These are phyloP conservation scores for Diabrotica virgifera DNA, from an alignment of 1,140 invertebrate species.

Conservation along the genomic window DNA sequence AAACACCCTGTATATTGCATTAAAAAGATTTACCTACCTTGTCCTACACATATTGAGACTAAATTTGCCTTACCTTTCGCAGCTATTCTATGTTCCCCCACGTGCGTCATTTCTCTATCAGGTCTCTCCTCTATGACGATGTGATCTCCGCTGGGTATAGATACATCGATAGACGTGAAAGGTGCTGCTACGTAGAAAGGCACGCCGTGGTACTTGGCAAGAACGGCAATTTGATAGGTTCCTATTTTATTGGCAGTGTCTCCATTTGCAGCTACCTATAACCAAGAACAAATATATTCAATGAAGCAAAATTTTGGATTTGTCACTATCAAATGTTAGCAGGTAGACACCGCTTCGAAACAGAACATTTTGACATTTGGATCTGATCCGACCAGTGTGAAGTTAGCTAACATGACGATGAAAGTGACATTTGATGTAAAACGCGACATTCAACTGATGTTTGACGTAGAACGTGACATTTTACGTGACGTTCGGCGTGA, in stretches of 20 bases:
- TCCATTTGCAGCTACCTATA: conserved; percentile 83
- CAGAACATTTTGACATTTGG: too few relatives aligned
- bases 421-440: too few relatives aligned
- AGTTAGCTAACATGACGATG: too few relatives aligned
- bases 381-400: too few relatives aligned
- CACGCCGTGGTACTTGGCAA: conserved; percentile 86
- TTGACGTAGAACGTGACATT: too few relatives aligned
- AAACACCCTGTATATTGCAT: too few relatives aligned
- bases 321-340: too few relatives aligned
- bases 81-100: conserved; percentile 80
- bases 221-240: conserved; percentile 94
- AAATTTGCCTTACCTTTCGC: conserved; percentile 62
- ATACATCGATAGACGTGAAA: conserved; percentile 85
- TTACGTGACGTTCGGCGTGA: too few relatives aligned
- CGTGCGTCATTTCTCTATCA: conserved; percentile 82
- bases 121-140: conserved; percentile 95
- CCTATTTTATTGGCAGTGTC: conserved; percentile 99
- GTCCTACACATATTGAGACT: not conserved
- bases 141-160: conserved; percentile 71
- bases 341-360: too few relatives aligned
- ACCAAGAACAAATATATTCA: conserved; percentile 6
- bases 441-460: too few relatives aligned
- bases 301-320: not conserved
- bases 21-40: too few relatives aligned
- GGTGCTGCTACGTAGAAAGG: conserved; percentile 97